phyloP scores from a whole-genome alignment of 2,113 vertebrate genomes.

The Lamprotornis superbus region DNA sequence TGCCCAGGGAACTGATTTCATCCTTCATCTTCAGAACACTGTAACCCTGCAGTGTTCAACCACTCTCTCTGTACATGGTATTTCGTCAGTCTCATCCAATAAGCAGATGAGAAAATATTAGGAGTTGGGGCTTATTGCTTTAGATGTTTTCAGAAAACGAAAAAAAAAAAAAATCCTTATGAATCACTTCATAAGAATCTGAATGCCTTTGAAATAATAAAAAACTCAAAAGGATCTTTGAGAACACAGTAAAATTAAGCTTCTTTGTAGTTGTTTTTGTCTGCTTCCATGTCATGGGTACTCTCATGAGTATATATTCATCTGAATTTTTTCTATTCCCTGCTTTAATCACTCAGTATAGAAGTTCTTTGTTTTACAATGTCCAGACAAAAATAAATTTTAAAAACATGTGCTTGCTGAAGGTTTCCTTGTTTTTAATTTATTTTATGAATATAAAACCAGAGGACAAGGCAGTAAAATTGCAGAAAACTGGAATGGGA shows the following conservation, averaged over 20 bases:
- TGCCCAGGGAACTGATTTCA: not conserved
- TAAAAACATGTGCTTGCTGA: not conserved
- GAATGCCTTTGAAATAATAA: not conserved
- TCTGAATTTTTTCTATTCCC: not conserved
- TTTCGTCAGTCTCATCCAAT: not conserved
- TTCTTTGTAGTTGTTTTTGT: not conserved
- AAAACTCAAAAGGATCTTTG: not conserved
- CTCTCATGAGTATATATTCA: not conserved
- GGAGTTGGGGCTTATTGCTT: not conserved
- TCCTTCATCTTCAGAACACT: not conserved
- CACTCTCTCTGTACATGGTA: accelerated
- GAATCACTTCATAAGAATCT: not conserved
- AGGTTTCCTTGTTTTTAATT: not conserved
- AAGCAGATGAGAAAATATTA: not conserved
- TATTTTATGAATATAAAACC: not conserved
- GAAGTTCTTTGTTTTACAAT: not conserved
- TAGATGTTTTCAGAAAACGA: not conserved
- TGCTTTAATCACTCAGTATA: not conserved
- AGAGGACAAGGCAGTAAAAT: not conserved
- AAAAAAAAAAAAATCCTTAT: not conserved
- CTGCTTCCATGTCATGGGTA: not conserved
- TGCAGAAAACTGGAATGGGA: not conserved
- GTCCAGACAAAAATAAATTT: not conserved
- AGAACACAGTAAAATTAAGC: not conserved
- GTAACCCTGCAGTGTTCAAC: not conserved